phyloP scores from a whole-genome alignment of 2,888 invertebrate species.

The Rhorus exstirpatorius region DNA sequence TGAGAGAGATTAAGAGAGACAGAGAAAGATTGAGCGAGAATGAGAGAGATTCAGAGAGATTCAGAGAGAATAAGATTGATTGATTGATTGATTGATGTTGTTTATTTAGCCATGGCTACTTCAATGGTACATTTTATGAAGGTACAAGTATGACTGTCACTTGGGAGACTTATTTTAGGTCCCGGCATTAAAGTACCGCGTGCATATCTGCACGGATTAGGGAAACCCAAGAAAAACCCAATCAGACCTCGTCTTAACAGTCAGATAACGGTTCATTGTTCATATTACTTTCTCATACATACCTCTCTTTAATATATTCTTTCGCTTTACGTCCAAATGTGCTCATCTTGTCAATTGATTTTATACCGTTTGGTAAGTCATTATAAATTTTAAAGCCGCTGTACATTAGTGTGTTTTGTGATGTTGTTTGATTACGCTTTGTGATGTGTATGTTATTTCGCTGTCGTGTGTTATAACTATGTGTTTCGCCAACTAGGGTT shows the following conservation, averaged over 20 bases:
- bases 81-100: slow-evolving; percentile 25
- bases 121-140: not conserved
- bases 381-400: slow-evolving; percentile 56
- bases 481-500: slow-evolving; percentile 48
- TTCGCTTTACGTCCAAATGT: slow-evolving; percentile 42
- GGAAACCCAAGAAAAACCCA: slow-evolving; percentile 10
- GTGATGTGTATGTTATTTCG: slow-evolving; percentile 45
- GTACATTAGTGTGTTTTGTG: slow-evolving; percentile 47
- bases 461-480: slow-evolving; percentile 47
- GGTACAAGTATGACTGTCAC: slow-evolving; percentile 3
- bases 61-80: slow-evolving; percentile 5
- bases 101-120: slow-evolving; percentile 41
- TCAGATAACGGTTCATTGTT: not conserved
- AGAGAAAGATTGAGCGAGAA: too few species aligned
- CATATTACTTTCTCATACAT: slow-evolving; percentile 41
- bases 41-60: too few species aligned
- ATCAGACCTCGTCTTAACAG: not conserved
- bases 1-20: too few species aligned
- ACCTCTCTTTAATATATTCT: slow-evolving; percentile 45
- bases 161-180: not conserved
- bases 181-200: not conserved
- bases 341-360: slow-evolving; percentile 39
- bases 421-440: slow-evolving; percentile 38
- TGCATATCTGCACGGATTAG: not conserved
- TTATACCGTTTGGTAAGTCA: slow-evolving; percentile 53